A percentile compares a stretch with the other conserved stretches of the same genome.
Evolutionary conservation across 2,888 invertebrate species (phyloP).

Genomic region (Morpho deidamia): DNA sequence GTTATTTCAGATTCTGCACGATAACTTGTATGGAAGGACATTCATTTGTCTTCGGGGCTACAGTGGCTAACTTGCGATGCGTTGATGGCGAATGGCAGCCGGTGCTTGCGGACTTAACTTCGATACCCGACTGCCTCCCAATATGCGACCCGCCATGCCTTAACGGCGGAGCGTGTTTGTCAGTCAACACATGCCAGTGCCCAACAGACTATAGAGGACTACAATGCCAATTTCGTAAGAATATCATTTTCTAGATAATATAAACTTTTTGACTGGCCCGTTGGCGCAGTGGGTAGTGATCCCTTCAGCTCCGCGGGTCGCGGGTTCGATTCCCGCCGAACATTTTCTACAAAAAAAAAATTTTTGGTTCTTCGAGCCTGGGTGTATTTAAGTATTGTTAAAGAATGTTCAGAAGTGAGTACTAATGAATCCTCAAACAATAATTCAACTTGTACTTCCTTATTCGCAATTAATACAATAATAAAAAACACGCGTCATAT

Average conservation of each 20-base stretch:
- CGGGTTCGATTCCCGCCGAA: too few species aligned
- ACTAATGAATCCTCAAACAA: too few species aligned
- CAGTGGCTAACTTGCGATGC: conserved; percentile 83
- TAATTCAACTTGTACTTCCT: too few species aligned
- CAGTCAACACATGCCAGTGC: conserved; percentile 88
- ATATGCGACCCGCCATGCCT: conserved; percentile 82
- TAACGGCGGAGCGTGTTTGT: conserved; percentile 90
- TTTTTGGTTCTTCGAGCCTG: too few species aligned
- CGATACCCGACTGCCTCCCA: conserved; percentile 85
- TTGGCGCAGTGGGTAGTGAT: too few species aligned
- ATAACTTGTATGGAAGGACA: conserved; percentile 82
- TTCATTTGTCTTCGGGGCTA: conserved; percentile 84
- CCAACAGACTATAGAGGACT: conserved; percentile 83
- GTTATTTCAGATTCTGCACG: conserved; percentile 78
- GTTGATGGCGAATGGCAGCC: conserved; percentile 85
- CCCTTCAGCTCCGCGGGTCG: too few species aligned
- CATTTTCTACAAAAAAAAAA: too few species aligned
- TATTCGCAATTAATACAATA: too few species aligned
- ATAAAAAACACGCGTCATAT: too few species aligned
- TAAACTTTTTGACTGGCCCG: too few species aligned
- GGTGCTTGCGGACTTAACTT: conserved; percentile 77
- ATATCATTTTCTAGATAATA: not conserved
- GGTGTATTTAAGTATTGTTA: too few species aligned
- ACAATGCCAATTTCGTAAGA: conserved; percentile 82
- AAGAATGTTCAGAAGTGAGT: too few species aligned